Percentiles rank a stretch among this genome's conserved stretches.
Conservation (phyloP, 2,113 vertebrate species). For the Hyperoodon ampullatus region DNA sequence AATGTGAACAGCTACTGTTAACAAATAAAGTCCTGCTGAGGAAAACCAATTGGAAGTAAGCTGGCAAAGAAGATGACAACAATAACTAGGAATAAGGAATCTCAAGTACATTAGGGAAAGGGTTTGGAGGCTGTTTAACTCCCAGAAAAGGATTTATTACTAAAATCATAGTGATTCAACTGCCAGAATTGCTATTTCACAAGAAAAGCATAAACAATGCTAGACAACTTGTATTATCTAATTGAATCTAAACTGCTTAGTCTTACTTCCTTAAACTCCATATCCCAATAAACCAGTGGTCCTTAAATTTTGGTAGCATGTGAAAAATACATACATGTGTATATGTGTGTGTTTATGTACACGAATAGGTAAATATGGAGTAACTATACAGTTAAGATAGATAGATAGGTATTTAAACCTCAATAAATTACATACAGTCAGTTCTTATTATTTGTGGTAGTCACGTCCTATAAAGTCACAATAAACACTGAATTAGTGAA, state of each 20-base stretch:
- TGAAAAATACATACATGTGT: background rate
- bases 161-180: background rate
- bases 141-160: background rate
- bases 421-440: background rate
- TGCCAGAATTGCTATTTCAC: background rate
- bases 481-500: background rate
- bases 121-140: background rate
- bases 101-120: background rate
- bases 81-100: background rate
- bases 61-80: background rate
- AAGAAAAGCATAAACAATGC: background rate
- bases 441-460: background rate
- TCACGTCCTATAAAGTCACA: background rate
- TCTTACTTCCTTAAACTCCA: background rate
- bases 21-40: background rate
- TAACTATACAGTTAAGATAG: background rate
- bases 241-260: background rate
- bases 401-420: background rate
- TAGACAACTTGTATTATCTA: background rate
- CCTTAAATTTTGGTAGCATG: background rate
- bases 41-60: background rate
- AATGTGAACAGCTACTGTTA: background rate
- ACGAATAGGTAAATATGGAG: background rate
- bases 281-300: background rate
- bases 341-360: background rate